Evolutionary conservation across 2,113 vertebrate genomes (phyloP).

Genomic region (Rhegmatorhina hoffmannsi): DNA sequence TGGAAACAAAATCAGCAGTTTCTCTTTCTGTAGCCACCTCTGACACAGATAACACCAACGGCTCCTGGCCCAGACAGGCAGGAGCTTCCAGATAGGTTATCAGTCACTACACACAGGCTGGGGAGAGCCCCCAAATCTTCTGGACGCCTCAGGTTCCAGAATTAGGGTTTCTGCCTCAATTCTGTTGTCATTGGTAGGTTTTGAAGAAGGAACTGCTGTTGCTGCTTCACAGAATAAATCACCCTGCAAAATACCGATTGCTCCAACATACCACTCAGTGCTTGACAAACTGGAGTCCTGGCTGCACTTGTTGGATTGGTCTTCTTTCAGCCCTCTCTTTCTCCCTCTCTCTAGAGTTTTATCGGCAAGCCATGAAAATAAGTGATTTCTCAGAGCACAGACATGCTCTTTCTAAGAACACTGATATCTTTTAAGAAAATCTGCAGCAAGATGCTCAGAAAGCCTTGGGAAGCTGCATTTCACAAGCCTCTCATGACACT

Average conservation of each 20-base stretch:
- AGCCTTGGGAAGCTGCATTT: conserved; percentile 3
- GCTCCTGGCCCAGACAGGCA: neutral
- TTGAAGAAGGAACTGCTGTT: neutral
- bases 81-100: neutral
- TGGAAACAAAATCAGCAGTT: conserved; percentile 2
- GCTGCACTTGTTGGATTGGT: neutral
- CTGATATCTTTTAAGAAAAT: conserved; percentile 3
- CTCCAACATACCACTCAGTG: neutral
- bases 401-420: conserved; percentile 21
- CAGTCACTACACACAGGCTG: neutral
- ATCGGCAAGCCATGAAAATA: neutral
- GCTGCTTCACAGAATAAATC: neutral
- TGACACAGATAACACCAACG: neutral
- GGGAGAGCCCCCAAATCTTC: neutral
- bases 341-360: neutral
- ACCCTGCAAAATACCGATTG: neutral
- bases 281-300: neutral
- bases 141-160: neutral
- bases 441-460: neutral
- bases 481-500: conserved; percentile 7
- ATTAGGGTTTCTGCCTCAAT: neutral
- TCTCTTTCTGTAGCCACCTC: neutral
- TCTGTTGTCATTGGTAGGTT: neutral
- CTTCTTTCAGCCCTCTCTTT: neutral
- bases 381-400: neutral